phyloP scores from a whole-genome alignment of 2,113 vertebrate genomes.

The Lynx canadensis region DNA sequence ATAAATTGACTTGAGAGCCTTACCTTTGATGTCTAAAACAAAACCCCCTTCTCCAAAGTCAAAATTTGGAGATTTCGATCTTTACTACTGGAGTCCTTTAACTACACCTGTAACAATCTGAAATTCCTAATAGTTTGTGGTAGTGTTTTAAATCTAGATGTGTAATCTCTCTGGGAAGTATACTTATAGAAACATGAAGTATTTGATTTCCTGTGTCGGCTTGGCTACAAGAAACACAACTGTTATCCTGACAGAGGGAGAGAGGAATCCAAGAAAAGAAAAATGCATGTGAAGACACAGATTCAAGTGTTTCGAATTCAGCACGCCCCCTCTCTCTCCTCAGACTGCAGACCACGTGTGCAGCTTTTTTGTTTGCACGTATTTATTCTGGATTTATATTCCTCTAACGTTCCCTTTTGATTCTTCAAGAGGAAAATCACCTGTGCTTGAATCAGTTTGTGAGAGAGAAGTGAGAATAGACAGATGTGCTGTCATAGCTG shows the following conservation, averaged over 20 bases:
- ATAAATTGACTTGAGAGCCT: slow-evolving; percentile 88
- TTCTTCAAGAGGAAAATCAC: neutral
- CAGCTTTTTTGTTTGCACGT: slow-evolving; percentile 10
- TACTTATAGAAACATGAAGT: slow-evolving; percentile 70
- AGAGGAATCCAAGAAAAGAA: neutral
- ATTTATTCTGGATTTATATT: neutral
- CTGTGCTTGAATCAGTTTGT: neutral
- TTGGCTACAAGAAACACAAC: slow-evolving; percentile 57
- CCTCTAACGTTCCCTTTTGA: neutral
- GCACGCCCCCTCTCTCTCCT: neutral
- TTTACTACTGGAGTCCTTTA: slow-evolving; percentile 82
- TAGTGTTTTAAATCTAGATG: slow-evolving; percentile 76
- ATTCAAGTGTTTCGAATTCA: neutral
- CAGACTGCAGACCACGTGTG: neutral
- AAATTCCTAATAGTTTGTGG: slow-evolving; percentile 69
- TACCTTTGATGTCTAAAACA: slow-evolving; percentile 81
- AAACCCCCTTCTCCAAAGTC: slow-evolving; percentile 59
- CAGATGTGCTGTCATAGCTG: neutral
- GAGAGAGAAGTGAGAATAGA: neutral
- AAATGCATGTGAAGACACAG: neutral
- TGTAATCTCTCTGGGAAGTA: slow-evolving; percentile 68
- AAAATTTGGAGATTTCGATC: slow-evolving; percentile 59
- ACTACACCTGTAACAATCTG: slow-evolving; percentile 56
- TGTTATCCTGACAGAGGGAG: neutral
- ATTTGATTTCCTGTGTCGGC: slow-evolving; percentile 54